Percentiles rank a stretch among this genome's conserved stretches.
These are phyloP conservation scores for Spicauda simplicius DNA, from an alignment of 2,888 invertebrate genomes.

Conservation along the genomic window DNA sequence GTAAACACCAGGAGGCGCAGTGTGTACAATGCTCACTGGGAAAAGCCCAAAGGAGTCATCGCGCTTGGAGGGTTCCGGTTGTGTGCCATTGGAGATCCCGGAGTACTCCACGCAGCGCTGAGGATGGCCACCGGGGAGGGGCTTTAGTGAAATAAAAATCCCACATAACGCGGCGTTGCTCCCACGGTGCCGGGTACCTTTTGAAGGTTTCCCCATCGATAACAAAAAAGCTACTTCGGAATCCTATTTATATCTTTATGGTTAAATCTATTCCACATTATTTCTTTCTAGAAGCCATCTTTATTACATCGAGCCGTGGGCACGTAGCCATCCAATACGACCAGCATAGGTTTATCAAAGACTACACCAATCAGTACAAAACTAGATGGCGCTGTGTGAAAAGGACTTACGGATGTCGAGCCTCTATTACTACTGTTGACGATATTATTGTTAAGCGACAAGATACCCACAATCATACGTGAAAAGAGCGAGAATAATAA, in stretches of 20 bases:
- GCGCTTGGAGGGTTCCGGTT: no score
- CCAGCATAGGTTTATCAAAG: slow-evolving; percentile 12
- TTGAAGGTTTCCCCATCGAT: no score
- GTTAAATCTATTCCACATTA: neutral
- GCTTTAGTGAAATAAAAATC: no score
- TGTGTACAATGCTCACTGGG: no score
- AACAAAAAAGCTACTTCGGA: no score
- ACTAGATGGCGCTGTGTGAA: slow-evolving; percentile 42
- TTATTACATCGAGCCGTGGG: slow-evolving; percentile 18
- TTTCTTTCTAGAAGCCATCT: slow-evolving; percentile 7
- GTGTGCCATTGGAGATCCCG: no score
- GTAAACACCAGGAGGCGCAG: no score
- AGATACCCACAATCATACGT: slow-evolving; percentile 37
- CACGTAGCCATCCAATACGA: slow-evolving; percentile 1
- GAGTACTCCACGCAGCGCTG: no score
- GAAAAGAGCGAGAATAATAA: neutral
- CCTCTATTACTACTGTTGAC: slow-evolving; percentile 32
- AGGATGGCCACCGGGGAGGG: no score
- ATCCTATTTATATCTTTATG: neutral
- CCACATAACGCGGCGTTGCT: no score
- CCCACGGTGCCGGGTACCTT: no score
- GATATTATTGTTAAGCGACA: slow-evolving; percentile 21
- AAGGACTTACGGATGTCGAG: slow-evolving; percentile 32
- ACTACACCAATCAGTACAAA: slow-evolving; percentile 22
- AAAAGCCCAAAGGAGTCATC: no score